These are phyloP conservation scores for Ranitomeya imitator DNA, from an alignment of 2,113 vertebrate species.

Conservation along the genomic window DNA sequence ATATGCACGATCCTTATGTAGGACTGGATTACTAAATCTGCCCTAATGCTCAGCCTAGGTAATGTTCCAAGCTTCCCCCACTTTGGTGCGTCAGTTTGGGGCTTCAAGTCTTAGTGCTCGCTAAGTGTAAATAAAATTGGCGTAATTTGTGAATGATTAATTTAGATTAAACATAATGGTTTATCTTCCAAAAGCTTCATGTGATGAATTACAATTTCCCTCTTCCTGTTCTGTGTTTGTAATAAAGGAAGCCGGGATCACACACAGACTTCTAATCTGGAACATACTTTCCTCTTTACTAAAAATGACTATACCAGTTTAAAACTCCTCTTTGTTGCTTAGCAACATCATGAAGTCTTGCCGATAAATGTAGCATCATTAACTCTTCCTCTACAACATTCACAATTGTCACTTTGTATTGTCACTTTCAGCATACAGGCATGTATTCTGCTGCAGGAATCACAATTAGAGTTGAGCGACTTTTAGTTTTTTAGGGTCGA, in stretches of 20 bases:
- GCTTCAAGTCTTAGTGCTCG: not conserved
- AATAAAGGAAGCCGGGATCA: conserved; percentile 1
- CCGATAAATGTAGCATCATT: conserved; percentile 44
- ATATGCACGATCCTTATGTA: too few species aligned
- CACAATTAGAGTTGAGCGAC: too few species aligned
- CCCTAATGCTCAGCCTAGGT: not conserved
- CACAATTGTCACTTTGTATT: conserved; percentile 15
- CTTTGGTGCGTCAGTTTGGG: not conserved
- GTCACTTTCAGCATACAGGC: not conserved
- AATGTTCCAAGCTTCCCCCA: not conserved
- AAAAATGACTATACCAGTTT: conserved; percentile 43
- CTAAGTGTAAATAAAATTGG: not conserved
- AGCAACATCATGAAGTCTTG: conserved; percentile 52
- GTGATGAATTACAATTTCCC: not conserved
- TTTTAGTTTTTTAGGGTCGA: too few species aligned
- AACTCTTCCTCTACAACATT: conserved; percentile 40
- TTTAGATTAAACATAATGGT: not conserved
- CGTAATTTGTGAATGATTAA: not conserved
- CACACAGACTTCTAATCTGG: not conserved
- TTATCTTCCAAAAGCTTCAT: not conserved
- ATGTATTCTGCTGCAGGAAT: not conserved
- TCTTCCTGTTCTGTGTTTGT: conserved; percentile 2
- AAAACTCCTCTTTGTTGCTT: conserved; percentile 53
- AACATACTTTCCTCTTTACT: conserved; percentile 8
- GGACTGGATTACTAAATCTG: too few species aligned